These are phyloP conservation scores for Poecilia latipinna DNA, from an alignment of 2,113 vertebrate genomes.

Conservation along the genomic window DNA sequence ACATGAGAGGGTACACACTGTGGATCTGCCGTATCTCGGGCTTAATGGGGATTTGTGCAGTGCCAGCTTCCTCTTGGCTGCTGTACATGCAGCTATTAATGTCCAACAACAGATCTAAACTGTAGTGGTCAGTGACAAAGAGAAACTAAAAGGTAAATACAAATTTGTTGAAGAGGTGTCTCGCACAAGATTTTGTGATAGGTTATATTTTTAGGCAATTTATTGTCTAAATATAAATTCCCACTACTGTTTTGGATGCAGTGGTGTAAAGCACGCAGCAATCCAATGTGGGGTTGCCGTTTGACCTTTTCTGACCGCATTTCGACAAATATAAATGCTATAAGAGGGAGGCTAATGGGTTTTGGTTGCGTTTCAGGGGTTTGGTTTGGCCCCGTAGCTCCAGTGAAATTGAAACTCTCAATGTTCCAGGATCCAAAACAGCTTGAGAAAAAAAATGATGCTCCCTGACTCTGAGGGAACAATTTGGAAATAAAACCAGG, in stretches of 20 bases:
- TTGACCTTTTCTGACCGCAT: neutral
- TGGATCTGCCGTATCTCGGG: slow-evolving; percentile 28
- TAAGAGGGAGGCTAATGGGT: no score
- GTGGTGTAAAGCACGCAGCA: neutral
- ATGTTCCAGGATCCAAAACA: no score
- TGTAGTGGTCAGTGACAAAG: slow-evolving; percentile 7
- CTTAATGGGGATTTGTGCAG: slow-evolving; percentile 15
- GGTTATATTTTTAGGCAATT: no score
- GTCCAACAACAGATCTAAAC: slow-evolving; percentile 14
- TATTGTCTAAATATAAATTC: no score
- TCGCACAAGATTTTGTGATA: neutral
- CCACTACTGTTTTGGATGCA: neutral
- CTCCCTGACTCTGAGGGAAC: no score
- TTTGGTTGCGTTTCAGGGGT: no score
- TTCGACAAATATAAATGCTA: neutral
- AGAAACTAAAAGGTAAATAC: slow-evolving; percentile 1
- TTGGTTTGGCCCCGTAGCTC: no score
- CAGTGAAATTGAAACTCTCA: no score
- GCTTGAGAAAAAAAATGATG: no score
- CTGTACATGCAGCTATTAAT: slow-evolving; percentile 4
- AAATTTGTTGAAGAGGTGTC: neutral
- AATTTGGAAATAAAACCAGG: no score
- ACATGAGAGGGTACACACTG: slow-evolving; percentile 32
- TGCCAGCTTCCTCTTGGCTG: slow-evolving; percentile 33
- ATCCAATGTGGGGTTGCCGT: neutral